Conservation (phyloP, 1,140 invertebrate genomes). For the Cotesia vestalis region DNA sequence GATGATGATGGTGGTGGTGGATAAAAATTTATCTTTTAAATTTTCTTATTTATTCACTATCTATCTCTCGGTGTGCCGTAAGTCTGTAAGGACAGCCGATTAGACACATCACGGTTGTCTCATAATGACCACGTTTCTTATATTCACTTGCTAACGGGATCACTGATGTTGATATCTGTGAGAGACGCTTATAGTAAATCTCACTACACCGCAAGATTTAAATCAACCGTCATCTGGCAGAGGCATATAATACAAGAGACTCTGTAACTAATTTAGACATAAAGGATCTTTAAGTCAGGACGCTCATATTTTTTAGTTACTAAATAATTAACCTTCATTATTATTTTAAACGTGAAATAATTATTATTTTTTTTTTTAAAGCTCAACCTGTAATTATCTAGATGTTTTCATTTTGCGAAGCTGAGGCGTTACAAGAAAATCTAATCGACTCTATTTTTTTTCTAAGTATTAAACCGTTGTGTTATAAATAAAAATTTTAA, state of each 20-base stretch:
- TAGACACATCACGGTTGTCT: conserved; percentile 20
- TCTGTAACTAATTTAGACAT: conserved; percentile 22
- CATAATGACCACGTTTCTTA: conserved; percentile 26
- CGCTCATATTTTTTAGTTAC: not conserved
- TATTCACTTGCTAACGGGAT: conserved; percentile 25
- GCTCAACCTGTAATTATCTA: not conserved
- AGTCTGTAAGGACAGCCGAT: conserved; percentile 9
- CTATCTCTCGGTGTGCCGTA: not conserved
- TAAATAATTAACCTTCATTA: not conserved
- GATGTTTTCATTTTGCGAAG: not conserved
- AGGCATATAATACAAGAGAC: conserved; percentile 9
- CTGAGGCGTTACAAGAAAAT: not conserved
- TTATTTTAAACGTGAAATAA: not conserved
- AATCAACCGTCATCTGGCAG: conserved; percentile 29
- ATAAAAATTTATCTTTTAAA: too few relatives aligned
- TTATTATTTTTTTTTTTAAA: not conserved
- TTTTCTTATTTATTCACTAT: too few relatives aligned
- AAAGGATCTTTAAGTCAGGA: conserved; percentile 15
- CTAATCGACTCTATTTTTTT: too few relatives aligned
- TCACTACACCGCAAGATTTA: conserved; percentile 17
- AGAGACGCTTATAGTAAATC: not conserved
- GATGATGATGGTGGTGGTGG: too few relatives aligned
- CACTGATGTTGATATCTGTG: conserved; percentile 5
- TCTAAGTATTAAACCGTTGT: too few relatives aligned
- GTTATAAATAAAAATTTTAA: too few relatives aligned